A percentile compares a stretch with the other conserved stretches of the same genome.
Evolutionary conservation across 2,888 invertebrate species (phyloP).

Genomic region (Cremastobaeus sp.): DNA sequence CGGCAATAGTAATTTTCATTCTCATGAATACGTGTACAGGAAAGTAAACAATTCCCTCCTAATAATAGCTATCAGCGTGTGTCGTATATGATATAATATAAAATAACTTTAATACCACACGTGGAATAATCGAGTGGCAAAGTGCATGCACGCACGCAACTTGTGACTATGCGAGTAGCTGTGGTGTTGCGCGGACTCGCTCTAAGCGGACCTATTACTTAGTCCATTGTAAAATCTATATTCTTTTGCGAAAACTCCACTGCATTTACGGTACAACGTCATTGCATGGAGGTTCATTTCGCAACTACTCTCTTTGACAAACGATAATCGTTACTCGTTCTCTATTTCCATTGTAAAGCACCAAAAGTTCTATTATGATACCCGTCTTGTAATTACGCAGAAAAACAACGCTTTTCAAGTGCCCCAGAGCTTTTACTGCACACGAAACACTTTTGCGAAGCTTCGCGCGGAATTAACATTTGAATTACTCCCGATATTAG

Average conservation of each 20-base stretch:
- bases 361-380: slow-evolving; percentile 14
- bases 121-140: slow-evolving; percentile 8
- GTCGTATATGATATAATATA: slow-evolving; percentile 24
- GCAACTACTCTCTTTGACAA: slow-evolving; percentile 29
- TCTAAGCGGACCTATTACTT: slow-evolving; percentile 34
- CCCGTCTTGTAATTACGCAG: slow-evolving; percentile 1
- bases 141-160: slow-evolving; percentile 16
- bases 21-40: too few relatives aligned
- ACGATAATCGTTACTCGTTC: slow-evolving; percentile 29
- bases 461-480: too few relatives aligned
- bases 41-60: slow-evolving; percentile 8
- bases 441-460: too few relatives aligned
- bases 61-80: slow-evolving; percentile 28
- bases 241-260: slow-evolving; percentile 13
- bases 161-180: slow-evolving; percentile 14
- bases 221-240: slow-evolving; percentile 36
- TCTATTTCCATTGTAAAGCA: slow-evolving; percentile 24
- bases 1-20: too few relatives aligned
- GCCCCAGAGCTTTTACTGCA: too few relatives aligned
- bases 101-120: slow-evolving; percentile 15
- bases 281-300: slow-evolving; percentile 21
- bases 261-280: slow-evolving; percentile 15
- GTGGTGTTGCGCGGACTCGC: slow-evolving; percentile 11
- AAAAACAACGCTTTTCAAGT: too few relatives aligned
- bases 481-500: too few relatives aligned